Percentiles rank a stretch among this genome's conserved stretches.
These are phyloP conservation scores for Phocides pigmalion DNA, from an alignment of 1,140 invertebrate genomes.

Conservation along the genomic window DNA sequence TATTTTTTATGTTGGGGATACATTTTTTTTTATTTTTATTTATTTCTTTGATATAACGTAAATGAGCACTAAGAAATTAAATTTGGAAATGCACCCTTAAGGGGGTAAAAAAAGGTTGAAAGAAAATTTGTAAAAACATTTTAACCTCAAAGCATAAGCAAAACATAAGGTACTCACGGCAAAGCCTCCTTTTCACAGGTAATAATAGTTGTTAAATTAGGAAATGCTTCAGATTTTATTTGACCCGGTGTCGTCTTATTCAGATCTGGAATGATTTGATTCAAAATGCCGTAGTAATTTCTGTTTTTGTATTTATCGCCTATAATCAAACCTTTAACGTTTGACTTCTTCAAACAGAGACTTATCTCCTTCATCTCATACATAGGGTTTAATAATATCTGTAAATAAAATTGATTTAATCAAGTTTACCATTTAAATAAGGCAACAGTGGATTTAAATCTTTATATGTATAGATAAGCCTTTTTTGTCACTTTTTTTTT, in stretches of 20 bases:
- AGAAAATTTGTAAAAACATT: too few relatives aligned
- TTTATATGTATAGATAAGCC: too few relatives aligned
- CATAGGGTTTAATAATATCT: constrained; percentile 94
- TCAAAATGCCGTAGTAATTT: constrained; percentile 90
- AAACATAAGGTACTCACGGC: constrained; percentile 84
- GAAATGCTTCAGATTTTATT: constrained; percentile 66
- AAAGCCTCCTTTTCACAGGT: constrained; percentile 81
- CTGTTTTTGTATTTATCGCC: constrained; percentile 87
- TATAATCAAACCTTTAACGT: constrained; percentile 89
- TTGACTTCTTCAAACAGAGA: constrained; percentile 92
- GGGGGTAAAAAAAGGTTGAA: too few relatives aligned
- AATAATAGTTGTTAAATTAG: constrained; percentile 84
- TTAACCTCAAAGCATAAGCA: too few relatives aligned
- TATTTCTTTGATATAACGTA: too few relatives aligned
- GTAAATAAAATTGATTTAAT: constrained; percentile 38
- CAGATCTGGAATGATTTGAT: constrained; percentile 82
- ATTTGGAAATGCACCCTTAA: too few relatives aligned
- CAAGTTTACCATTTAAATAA: too few relatives aligned
- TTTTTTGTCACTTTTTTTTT: too few relatives aligned
- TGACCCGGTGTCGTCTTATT: constrained; percentile 60
- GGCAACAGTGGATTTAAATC: too few relatives aligned
- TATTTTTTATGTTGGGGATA: too few relatives aligned
- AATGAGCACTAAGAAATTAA: too few relatives aligned
- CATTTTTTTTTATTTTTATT: too few relatives aligned
- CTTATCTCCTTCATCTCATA: constrained; percentile 91